These are phyloP conservation scores for Coecobrya sp. DNA, from an alignment of 2,888 invertebrate species.

Conservation along the genomic window DNA sequence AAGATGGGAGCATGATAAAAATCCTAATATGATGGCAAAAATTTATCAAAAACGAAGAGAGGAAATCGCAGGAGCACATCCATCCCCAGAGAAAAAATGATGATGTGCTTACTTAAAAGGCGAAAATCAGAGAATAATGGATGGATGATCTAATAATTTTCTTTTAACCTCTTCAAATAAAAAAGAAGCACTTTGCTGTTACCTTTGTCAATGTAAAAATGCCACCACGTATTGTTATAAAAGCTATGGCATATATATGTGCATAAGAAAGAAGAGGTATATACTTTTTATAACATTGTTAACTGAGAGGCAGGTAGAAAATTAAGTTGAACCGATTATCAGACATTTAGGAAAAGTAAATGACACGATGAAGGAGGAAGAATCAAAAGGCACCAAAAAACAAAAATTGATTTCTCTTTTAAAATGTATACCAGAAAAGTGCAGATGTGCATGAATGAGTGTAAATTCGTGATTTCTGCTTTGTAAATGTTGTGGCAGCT, in stretches of 20 bases:
- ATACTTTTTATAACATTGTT: not conserved
- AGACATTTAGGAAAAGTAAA: conserved; percentile 23
- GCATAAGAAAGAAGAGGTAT: too few species aligned
- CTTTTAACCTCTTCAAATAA: conserved; percentile 66
- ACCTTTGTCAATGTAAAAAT: conserved; percentile 61
- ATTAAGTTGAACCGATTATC: conserved; percentile 76
- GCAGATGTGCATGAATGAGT: not conserved
- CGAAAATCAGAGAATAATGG: conserved; percentile 75
- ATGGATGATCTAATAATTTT: conserved; percentile 80
- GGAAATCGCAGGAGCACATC: conserved; percentile 54
- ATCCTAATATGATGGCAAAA: conserved; percentile 8
- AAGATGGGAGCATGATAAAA: conserved; percentile 59
- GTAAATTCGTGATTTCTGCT: conserved; percentile 52
- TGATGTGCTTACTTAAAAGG: conserved; percentile 62
- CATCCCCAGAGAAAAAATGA: conserved; percentile 47
- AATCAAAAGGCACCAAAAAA: conserved; percentile 34
- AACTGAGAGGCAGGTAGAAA: conserved; percentile 49
- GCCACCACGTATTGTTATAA: conserved; percentile 80
- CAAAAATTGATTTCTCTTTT: conserved; percentile 73
- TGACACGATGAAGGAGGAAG: conserved; percentile 26
- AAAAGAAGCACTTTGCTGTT: conserved; percentile 52
- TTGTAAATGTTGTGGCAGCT: conserved; percentile 84
- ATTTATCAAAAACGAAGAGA: conserved; percentile 8
- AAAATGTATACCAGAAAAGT: not conserved
- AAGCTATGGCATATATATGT: not conserved